Percentiles rank a stretch among this genome's conserved stretches.
phyloP scores from a whole-genome alignment of 2,888 invertebrate genomes.

The Nephrotoma guestfalica region DNA sequence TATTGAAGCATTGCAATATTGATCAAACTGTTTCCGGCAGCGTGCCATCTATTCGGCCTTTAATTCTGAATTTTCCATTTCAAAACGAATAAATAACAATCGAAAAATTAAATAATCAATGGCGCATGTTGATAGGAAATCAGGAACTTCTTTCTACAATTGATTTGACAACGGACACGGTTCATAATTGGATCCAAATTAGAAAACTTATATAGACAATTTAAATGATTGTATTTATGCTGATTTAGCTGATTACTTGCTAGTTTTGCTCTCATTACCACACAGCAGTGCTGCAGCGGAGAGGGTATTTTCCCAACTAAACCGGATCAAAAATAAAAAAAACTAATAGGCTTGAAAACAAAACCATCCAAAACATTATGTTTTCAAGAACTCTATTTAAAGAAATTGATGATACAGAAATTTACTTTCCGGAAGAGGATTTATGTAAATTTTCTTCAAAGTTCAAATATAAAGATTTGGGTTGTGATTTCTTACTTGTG shows the following conservation, averaged over 20 bases:
- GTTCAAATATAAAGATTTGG: not conserved
- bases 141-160: not conserved
- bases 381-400: conserved; percentile 1
- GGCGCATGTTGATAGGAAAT: not conserved
- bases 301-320: not conserved
- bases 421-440: not conserved
- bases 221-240: not conserved
- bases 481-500: too few relatives aligned
- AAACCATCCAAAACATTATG: not conserved
- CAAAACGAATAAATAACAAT: not conserved
- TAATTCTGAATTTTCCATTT: not conserved
- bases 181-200: not conserved
- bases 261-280: not conserved
- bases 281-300: not conserved
- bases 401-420: not conserved
- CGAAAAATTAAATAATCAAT: not conserved
- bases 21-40: not conserved
- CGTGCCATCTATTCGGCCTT: not conserved
- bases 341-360: not conserved
- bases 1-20: not conserved
- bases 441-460: not conserved
- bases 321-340: not conserved
- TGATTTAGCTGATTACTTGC: not conserved
- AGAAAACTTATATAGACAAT: not conserved
- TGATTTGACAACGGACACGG: not conserved